A percentile compares a stretch with the other conserved stretches of the same genome.
phyloP scores from a whole-genome alignment of 2,888 invertebrate genomes.

The Carabus problematicus region DNA sequence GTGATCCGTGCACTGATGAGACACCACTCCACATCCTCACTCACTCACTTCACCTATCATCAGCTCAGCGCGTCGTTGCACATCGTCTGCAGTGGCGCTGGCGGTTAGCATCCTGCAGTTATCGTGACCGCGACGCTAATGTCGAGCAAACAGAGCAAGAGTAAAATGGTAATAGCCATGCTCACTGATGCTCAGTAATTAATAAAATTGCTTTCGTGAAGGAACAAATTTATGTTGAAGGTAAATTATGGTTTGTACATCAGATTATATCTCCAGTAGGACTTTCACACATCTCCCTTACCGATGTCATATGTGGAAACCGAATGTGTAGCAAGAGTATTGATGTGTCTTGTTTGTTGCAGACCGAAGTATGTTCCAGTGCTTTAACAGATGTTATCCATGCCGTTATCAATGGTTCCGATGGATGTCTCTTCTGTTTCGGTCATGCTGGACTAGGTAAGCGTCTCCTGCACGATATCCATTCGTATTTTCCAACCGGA shows the following conservation, averaged over 20 bases:
- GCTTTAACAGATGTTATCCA: constrained; percentile 94
- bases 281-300: too few species aligned
- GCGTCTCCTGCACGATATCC: constrained; percentile 49
- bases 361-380: constrained; percentile 91
- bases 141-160: too few species aligned
- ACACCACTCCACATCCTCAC: constrained; percentile 22
- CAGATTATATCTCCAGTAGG: too few species aligned
- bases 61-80: not conserved
- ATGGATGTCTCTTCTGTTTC: constrained; percentile 90
- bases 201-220: too few species aligned
- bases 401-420: constrained; percentile 92
- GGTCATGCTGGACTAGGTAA: constrained; percentile 88
- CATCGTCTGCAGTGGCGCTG: not conserved
- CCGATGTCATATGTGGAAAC: too few species aligned
- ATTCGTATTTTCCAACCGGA: constrained; percentile 8
- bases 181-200: too few species aligned
- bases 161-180: too few species aligned
- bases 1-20: not conserved
- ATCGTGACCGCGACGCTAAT: too few species aligned
- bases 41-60: constrained; percentile 5
- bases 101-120: constrained; percentile 4
- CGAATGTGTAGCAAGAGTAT: too few species aligned
- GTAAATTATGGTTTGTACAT: too few species aligned
- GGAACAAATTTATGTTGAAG: too few species aligned
- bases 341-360: constrained; percentile 59